These are phyloP conservation scores for Bombylius major DNA, from an alignment of 2,888 invertebrate species.

Conservation along the genomic window DNA sequence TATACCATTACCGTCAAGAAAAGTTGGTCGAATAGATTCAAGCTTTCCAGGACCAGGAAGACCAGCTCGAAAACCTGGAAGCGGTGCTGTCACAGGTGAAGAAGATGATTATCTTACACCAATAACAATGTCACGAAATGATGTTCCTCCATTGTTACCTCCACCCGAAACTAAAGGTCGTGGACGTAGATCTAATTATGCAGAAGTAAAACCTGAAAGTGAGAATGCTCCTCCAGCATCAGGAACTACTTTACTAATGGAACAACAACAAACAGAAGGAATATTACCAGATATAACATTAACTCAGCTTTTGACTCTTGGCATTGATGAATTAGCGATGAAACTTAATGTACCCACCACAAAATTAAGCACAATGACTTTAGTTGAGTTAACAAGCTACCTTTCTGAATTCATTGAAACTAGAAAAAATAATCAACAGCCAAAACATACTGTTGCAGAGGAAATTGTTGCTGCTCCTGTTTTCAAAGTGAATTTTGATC, in stretches of 20 bases:
- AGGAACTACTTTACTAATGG: conserved; percentile 3
- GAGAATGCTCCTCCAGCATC: neutral
- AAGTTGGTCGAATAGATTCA: conserved; percentile 38
- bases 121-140: conserved; percentile 30
- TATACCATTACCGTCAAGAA: conserved; percentile 46
- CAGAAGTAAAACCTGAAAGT: conserved; percentile 26
- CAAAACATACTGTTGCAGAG: neutral
- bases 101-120: conserved; percentile 62
- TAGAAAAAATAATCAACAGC: conserved; percentile 29
- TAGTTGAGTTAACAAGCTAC: conserved; percentile 74
- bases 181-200: conserved; percentile 20
- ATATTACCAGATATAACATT: conserved; percentile 56
- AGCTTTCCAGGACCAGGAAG: conserved; percentile 38
- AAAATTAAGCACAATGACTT: conserved; percentile 71
- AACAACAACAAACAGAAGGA: conserved; percentile 16
- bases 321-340: conserved; percentile 64
- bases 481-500: conserved; percentile 35
- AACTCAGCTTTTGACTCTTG: conserved; percentile 67
- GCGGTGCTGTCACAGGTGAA: conserved; percentile 25
- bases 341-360: conserved; percentile 64
- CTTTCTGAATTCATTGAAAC: conserved; percentile 48
- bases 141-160: conserved; percentile 38
- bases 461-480: conserved; percentile 20
- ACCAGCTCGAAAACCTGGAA: conserved; percentile 40
- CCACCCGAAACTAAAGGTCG: conserved; percentile 37